Conservation (phyloP, 2,113 vertebrate species). For the Mus spicilegus region DNA sequence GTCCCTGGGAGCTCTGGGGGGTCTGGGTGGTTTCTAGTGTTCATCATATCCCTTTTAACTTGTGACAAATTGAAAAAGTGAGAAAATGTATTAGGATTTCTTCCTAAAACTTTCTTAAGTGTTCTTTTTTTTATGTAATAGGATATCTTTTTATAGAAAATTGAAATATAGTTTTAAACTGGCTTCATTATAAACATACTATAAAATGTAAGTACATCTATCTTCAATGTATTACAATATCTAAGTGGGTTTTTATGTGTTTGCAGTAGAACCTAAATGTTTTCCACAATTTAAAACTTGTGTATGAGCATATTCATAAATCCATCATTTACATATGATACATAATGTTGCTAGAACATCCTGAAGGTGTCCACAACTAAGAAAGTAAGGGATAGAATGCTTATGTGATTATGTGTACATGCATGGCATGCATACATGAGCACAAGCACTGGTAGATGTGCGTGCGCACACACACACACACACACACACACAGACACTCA, state of each 20-base stretch:
- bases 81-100: constrained; percentile 1
- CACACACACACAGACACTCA: background rate
- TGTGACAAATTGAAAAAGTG: constrained; percentile 12
- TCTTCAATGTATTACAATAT: constrained; percentile 6
- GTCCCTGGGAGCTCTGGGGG: too few species aligned
- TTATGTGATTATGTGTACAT: background rate
- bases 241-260: background rate
- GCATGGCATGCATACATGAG: background rate
- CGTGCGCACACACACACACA: background rate
- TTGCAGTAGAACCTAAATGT: background rate
- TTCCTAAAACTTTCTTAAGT: background rate
- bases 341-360: background rate
- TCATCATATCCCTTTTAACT: background rate
- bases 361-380: background rate
- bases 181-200: background rate
- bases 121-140: constrained; percentile 15
- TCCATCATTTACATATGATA: background rate
- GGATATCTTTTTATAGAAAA: background rate
- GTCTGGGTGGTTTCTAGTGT: too few species aligned
- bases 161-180: constrained; percentile 47
- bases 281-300: background rate
- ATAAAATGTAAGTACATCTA: constrained; percentile 34
- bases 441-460: background rate
- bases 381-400: background rate
- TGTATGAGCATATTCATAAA: background rate